A percentile compares a stretch with the other conserved stretches of the same genome.
Conservation (phyloP, 2,888 invertebrate genomes). For the Drosophila prostipennis region DNA sequence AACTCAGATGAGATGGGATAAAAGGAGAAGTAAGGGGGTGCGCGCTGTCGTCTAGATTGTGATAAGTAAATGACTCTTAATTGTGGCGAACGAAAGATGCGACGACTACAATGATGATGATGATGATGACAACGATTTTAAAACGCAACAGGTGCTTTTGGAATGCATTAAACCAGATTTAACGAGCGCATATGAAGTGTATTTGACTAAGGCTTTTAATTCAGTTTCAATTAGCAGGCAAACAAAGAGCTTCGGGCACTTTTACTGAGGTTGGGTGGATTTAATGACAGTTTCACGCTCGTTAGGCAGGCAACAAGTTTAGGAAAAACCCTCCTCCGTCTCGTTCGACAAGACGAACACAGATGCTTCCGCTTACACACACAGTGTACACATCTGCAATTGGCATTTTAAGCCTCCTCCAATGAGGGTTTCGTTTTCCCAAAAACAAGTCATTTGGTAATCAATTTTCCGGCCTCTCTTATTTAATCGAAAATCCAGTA, state of each 20-base stretch:
- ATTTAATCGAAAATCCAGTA: slow-evolving; percentile 20
- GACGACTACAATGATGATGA: slow-evolving; percentile 31
- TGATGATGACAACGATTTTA: slow-evolving; percentile 24
- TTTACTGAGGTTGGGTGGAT: slow-evolving; percentile 6
- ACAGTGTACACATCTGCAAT: slow-evolving; percentile 27
- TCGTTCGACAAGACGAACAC: background rate
- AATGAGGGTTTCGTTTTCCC: slow-evolving; percentile 1
- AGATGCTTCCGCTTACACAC: slow-evolving; percentile 7
- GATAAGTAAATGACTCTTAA: slow-evolving; percentile 40
- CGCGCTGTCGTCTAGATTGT: slow-evolving; percentile 15
- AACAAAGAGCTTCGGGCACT: background rate
- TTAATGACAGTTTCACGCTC: slow-evolving; percentile 24
- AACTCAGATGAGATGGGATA: slow-evolving; percentile 39
- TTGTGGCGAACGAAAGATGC: slow-evolving; percentile 29
- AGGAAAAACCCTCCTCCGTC: slow-evolving; percentile 2
- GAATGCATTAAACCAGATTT: slow-evolving; percentile 18
- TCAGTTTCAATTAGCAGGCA: slow-evolving; percentile 31
- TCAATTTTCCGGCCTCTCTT: slow-evolving; percentile 30
- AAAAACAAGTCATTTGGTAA: slow-evolving; percentile 30
- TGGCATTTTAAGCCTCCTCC: slow-evolving; percentile 34
- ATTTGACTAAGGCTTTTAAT: slow-evolving; percentile 21
- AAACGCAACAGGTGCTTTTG: slow-evolving; percentile 30
- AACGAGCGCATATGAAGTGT: slow-evolving; percentile 27
- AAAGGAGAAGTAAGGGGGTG: background rate
- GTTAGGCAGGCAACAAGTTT: slow-evolving; percentile 29